A percentile compares a stretch with the other conserved stretches of the same genome.
Conservation (phyloP, 37 sponge, comb jelly and placozoan genomes). For the Theonella swinhoei region DNA sequence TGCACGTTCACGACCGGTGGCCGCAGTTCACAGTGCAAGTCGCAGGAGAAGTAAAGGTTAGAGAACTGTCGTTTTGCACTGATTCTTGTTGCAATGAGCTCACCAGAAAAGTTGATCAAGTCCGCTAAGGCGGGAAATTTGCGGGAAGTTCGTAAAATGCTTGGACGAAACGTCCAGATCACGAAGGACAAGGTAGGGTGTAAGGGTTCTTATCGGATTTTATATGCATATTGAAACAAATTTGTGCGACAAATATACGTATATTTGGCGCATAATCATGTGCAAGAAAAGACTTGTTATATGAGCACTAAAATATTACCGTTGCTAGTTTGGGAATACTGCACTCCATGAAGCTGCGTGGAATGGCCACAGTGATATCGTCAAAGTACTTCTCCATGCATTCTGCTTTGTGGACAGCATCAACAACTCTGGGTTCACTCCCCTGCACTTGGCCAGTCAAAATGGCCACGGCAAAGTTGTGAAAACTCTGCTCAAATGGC, state of each 20-base stretch:
- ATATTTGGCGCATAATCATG: not conserved
- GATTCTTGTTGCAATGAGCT: slow-evolving; percentile 44
- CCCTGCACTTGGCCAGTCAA: slow-evolving; percentile 75
- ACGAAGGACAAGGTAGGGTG: slow-evolving; percentile 69
- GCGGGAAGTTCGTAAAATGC: slow-evolving; percentile 64
- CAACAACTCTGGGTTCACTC: slow-evolving; percentile 64
- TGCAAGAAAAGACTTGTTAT: not conserved
- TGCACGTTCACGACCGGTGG: too few species aligned
- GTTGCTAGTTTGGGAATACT: slow-evolving; percentile 68
- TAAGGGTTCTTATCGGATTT: not conserved
- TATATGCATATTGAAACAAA: not conserved
- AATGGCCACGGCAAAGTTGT: slow-evolving; percentile 75
- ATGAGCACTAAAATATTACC: not conserved
- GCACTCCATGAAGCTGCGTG: slow-evolving; percentile 82
- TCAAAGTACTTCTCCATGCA: slow-evolving; percentile 58
- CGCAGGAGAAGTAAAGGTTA: too few species aligned
- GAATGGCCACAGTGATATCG: slow-evolving; percentile 79
- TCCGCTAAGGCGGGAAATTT: slow-evolving; percentile 69
- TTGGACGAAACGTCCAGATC: slow-evolving; percentile 63
- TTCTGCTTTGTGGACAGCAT: slow-evolving; percentile 78
- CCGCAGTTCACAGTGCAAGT: too few species aligned
- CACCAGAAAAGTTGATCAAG: slow-evolving; percentile 54
- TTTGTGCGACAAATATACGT: not conserved
- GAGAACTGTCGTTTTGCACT: too few species aligned
- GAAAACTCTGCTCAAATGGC: slow-evolving; percentile 75